Conservation (phyloP, 2,113 vertebrate genomes). For the Plecturocebus donacophilus region DNA sequence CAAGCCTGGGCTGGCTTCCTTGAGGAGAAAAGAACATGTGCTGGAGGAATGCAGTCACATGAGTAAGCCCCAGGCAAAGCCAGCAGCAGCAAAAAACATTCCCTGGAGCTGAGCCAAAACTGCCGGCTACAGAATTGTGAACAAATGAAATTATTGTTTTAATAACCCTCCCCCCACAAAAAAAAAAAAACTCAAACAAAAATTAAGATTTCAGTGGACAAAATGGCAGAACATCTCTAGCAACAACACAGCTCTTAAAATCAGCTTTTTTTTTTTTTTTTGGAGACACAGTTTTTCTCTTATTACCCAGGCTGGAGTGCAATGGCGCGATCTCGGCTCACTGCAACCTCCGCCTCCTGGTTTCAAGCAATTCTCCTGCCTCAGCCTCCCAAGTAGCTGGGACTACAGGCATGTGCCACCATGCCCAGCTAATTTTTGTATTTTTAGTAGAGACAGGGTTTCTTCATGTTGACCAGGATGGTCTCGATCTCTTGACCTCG, state of each 20-base stretch:
- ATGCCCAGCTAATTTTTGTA: no score
- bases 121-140: not conserved
- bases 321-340: no score
- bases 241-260: slow-evolving; percentile 26
- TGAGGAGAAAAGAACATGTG: not conserved
- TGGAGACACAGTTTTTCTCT: no score
- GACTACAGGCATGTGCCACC: no score
- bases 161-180: not conserved
- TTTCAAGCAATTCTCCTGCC: no score
- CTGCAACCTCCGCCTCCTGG: no score
- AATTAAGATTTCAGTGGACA: slow-evolving; percentile 34
- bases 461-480: no score
- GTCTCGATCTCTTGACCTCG: no score
- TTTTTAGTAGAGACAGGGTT: no score
- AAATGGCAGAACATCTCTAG: slow-evolving; percentile 24
- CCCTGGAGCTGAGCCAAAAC: not conserved
- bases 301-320: no score
- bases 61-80: not conserved
- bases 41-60: not conserved
- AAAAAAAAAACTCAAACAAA: not conserved
- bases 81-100: not conserved
- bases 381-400: no score
- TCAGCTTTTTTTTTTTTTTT: not conserved
- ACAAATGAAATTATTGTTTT: not conserved
- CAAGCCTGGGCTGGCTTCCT: not conserved